phyloP scores from a whole-genome alignment of 2,113 vertebrate genomes.

The Oncorhynchus keta region DNA sequence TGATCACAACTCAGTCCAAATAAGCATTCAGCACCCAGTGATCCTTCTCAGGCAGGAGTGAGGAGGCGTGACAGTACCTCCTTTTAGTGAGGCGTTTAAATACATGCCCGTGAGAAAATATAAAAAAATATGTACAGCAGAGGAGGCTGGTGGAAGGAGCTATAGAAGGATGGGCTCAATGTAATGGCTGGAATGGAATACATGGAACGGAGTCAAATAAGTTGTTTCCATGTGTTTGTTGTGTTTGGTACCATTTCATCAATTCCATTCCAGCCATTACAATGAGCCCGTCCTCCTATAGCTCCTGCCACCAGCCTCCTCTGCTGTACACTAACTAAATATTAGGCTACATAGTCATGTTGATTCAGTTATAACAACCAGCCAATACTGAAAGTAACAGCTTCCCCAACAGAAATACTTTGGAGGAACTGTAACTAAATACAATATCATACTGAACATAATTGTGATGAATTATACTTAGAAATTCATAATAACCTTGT shows the following conservation, averaged over 20 bases:
- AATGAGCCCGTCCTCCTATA: too few species aligned
- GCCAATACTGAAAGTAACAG: background rate
- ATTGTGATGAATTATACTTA: background rate
- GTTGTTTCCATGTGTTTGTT: too few species aligned
- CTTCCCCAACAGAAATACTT: background rate
- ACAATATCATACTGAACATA: background rate
- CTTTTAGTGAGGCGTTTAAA: slow-evolving; percentile 71
- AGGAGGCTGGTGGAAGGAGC: too few species aligned
- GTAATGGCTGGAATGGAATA: too few species aligned
- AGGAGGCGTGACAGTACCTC: slow-evolving; percentile 61
- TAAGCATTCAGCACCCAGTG: slow-evolving; percentile 79
- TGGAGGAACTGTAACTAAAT: background rate
- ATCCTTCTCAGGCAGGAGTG: slow-evolving; percentile 74
- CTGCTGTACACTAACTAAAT: background rate
- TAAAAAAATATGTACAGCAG: background rate
- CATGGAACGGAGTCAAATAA: too few species aligned
- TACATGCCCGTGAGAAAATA: slow-evolving; percentile 66
- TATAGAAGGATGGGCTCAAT: too few species aligned
- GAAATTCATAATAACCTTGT: background rate
- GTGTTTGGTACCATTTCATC: too few species aligned
- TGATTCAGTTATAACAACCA: slow-evolving; percentile 1
- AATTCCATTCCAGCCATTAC: too few species aligned
- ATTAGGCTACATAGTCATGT: background rate
- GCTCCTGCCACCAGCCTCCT: too few species aligned
- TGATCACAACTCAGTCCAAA: slow-evolving; percentile 71